These are phyloP conservation scores for Centropyge bicolor DNA, from an alignment of 2,797 vertebrate genomes.

Conservation along the genomic window DNA sequence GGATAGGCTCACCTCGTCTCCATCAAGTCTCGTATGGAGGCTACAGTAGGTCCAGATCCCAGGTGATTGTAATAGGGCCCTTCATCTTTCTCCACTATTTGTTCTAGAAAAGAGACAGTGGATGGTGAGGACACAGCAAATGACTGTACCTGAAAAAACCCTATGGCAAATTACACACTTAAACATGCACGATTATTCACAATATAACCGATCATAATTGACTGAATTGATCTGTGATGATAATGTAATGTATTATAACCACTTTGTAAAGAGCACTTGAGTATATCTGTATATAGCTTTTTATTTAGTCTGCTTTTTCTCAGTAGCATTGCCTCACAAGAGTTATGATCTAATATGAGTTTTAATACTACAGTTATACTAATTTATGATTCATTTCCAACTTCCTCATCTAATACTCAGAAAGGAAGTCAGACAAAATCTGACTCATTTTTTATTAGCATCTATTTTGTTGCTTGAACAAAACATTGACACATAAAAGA, in stretches of 20 bases:
- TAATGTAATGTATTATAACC: slow-evolving; percentile 1
- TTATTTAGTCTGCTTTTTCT: not conserved
- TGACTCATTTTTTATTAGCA: not conserved
- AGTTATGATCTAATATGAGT: not conserved
- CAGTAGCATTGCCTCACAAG: too few relatives aligned
- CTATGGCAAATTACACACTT: not conserved
- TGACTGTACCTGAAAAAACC: not conserved
- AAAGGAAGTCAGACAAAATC: not conserved
- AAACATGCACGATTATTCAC: not conserved
- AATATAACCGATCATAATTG: not conserved
- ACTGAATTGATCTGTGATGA: not conserved
- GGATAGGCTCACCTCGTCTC: slow-evolving; percentile 89
- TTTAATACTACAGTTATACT: not conserved
- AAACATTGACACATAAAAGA: not conserved
- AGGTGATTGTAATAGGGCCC: slow-evolving; percentile 98
- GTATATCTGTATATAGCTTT: not conserved
- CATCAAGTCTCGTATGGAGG: slow-evolving; percentile 95
- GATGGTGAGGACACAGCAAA: slow-evolving; percentile 27
- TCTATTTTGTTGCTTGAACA: not conserved
- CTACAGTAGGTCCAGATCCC: slow-evolving; percentile 94
- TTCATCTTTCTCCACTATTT: slow-evolving; percentile 97
- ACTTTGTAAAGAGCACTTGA: not conserved
- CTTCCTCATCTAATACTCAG: not conserved
- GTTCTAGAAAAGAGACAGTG: slow-evolving; percentile 83
- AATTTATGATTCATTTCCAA: slow-evolving; percentile 13